Evolutionary conservation across 1,140 invertebrate genomes (phyloP).

Genomic region (Colletes latitarsis): DNA sequence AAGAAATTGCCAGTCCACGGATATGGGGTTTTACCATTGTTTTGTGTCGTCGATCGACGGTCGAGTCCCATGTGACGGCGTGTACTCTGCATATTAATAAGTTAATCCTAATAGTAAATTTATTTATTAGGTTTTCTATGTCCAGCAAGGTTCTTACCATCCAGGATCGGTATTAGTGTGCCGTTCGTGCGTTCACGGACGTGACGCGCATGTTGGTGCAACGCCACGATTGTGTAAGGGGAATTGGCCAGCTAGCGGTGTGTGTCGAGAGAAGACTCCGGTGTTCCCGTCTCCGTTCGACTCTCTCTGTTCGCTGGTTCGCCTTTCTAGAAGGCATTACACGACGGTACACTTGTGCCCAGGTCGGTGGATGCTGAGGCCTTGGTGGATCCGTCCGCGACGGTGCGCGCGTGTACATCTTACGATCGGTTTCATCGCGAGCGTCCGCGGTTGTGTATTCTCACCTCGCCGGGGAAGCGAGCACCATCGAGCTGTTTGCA

Average conservation of each 20-base stretch:
- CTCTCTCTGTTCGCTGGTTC: not conserved
- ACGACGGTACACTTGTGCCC: conserved; percentile 67
- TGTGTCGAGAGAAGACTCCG: not conserved
- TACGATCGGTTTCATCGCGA: conserved; percentile 71
- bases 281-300: conserved; percentile 14
- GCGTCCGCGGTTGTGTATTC: conserved; percentile 57
- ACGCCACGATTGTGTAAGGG: conserved; percentile 6
- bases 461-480: conserved; percentile 45
- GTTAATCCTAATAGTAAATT: no score
- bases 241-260: not conserved
- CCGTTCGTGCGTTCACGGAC: not conserved
- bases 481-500: conserved; percentile 14
- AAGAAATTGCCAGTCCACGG: no score
- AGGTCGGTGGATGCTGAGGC: conserved; percentile 59
- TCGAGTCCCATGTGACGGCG: no score
- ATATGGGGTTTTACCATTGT: no score
- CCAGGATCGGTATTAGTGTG: no score
- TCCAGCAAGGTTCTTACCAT: no score
- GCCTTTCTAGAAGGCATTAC: conserved; percentile 73
- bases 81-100: no score
- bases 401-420: conserved; percentile 56
- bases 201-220: no score
- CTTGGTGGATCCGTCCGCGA: conserved; percentile 35
- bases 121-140: no score
- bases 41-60: no score